Conservation (phyloP, 1,140 invertebrate genomes). For the Cataglyphis hispanica region DNA sequence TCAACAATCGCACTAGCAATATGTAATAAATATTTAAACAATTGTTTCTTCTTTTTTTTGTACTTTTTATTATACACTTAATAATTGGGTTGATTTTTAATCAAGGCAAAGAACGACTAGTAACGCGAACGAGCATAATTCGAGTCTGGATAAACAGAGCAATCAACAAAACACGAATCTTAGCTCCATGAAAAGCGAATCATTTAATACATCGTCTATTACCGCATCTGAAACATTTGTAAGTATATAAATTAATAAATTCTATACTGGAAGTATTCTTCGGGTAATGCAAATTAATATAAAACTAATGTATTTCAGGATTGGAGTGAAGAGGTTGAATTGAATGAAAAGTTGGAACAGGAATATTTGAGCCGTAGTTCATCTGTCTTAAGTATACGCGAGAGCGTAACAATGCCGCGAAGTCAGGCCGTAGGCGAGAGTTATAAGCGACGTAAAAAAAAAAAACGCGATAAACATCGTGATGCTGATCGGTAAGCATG, state of each 20-base stretch:
- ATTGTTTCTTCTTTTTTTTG: not conserved
- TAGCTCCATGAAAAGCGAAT: conserved; percentile 78
- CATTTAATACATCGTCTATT: conserved; percentile 73
- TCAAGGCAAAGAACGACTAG: conserved; percentile 73
- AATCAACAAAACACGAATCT: conserved; percentile 70
- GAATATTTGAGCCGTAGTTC: conserved; percentile 87
- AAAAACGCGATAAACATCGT: conserved; percentile 78
- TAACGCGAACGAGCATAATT: conserved; percentile 71
- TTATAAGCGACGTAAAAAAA: conserved; percentile 76
- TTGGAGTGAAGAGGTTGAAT: conserved; percentile 88
- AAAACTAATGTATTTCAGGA: conserved; percentile 78
- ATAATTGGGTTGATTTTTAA: conserved; percentile 34
- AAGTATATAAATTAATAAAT: conserved; percentile 61
- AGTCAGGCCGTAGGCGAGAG: conserved; percentile 73
- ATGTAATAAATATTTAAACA: conserved; percentile 67
- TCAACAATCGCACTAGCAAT: conserved; percentile 69
- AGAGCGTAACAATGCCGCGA: conserved; percentile 80
- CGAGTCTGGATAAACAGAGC: conserved; percentile 73
- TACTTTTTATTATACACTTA: not conserved
- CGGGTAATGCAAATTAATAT: not conserved
- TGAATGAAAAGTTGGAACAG: conserved; percentile 84
- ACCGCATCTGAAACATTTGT: conserved; percentile 78
- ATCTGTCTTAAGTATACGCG: conserved; percentile 87
- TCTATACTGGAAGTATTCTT: not conserved
- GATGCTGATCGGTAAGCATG: conserved; percentile 77